Evolutionary conservation across 2,888 invertebrate genomes (phyloP), one percentile per base, ranked within the genome.

Genomic region (Lasiommata megera): DNA sequence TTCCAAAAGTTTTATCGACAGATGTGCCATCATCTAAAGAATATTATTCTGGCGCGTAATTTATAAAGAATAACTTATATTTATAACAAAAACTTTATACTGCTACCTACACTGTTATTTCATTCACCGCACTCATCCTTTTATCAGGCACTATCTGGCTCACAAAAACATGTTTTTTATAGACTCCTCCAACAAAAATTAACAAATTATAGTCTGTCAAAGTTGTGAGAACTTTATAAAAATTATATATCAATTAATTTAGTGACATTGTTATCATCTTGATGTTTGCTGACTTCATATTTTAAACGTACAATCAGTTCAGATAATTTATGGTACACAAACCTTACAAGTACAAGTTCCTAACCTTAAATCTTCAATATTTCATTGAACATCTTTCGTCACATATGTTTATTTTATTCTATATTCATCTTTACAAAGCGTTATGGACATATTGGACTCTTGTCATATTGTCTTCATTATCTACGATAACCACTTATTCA

Each of bases 401-500:
- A n/a, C n/a, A n/a, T n/a, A n/a, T n/a, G n/a, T n/a, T n/a, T n/a
- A n/a, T n/a, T n/a, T n/a, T n/a, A n/a, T n/a, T n/a, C n/a, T n/a
- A n/a, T n/a, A n/a, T n/a, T n/a, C n/a, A 31, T 14, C 44, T 29
- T 41, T 41, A n/a, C 28, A 28, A 8, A 5, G 12, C 1, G 9
- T 23, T 44, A 8, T 40, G 38, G 17, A 29, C 7, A 16, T 16
- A 46, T 46, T 16, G 11, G 12, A 3, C 36, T 36, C 48, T 36
- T 23, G 37, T 48, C 36, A 37, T 16, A 38, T 43, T 12, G 23
- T 40, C 14, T 52, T 40, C 47, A 56, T 47, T 56, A 56, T 58
- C 54, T 56, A 56, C 50, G 62, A 62, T 56, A 51, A 54, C 63
- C 66, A 64, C 62, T 67, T 68, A 70, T 70, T 66, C 68, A 69